phyloP scores from a whole-genome alignment of 92 coral and sea anemone genomes.

The Phymanthus crucifer region DNA sequence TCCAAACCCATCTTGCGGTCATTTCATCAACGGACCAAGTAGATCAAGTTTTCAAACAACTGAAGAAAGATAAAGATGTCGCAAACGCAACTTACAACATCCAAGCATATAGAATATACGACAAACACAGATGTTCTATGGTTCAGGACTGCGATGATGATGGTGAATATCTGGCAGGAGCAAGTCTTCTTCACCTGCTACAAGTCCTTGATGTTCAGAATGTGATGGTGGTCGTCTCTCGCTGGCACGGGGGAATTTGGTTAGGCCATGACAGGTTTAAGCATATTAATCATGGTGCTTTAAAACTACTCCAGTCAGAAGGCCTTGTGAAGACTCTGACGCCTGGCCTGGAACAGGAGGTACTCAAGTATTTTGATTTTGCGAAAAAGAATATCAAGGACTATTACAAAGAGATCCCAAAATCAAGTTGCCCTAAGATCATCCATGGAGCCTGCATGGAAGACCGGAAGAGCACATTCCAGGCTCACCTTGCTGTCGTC shows the following conservation, averaged over 20 bases:
- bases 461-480: conserved; percentile 90
- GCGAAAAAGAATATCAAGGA: neutral
- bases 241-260: conserved; percentile 89
- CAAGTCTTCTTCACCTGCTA: conserved; percentile 72
- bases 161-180: conserved; percentile 82
- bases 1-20: conserved; percentile 85
- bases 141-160: conserved; percentile 83
- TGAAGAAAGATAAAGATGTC: conserved; percentile 71
- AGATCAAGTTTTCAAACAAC: conserved; percentile 58
- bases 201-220: conserved; percentile 69
- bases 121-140: conserved; percentile 42
- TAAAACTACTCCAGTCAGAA: neutral
- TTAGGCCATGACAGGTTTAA: conserved; percentile 90
- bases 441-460: conserved; percentile 82
- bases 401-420: neutral
- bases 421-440: conserved; percentile 33
- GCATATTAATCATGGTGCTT: conserved; percentile 86
- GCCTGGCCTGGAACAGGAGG: neutral
- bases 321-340: neutral
- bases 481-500: conserved; percentile 76
- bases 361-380: neutral
- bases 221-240: conserved; percentile 75
- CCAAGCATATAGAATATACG: conserved; percentile 75
- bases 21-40: conserved; percentile 59
- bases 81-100: conserved; percentile 87